Base-by-base conservation (phyloP, 2,888 invertebrate genomes). In the Bombyx huttoni region DNA sequence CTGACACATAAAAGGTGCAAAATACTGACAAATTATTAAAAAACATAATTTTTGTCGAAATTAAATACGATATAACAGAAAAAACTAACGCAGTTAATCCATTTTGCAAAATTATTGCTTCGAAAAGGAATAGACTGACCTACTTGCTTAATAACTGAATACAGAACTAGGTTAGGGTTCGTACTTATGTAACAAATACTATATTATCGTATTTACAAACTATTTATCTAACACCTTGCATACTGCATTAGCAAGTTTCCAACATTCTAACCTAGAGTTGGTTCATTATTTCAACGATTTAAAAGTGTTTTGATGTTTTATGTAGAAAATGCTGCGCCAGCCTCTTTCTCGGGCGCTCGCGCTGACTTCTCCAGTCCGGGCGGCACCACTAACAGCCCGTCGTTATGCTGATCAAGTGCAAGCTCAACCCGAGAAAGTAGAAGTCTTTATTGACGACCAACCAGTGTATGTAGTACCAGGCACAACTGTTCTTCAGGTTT, bases 381-480 rank as follows among this genome's bases (percentile, higher is more conserved):
- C 71, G 54, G 80, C 80, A 49, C 82, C 87, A 49, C 55, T 89
- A 55, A 86, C 84, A 54, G 68, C 73, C 34, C 82, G 88, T 53
- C 84, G 87, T 63, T 88, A 83, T 61, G 88, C 91, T 49, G 83
- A 81, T 54, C 78, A 76, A 56, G 86, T 81, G 55, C 87, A 80
- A 33, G 78, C 90, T 55, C 90, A 90, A 53, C 92, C 94, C 46
- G 93, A 96, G 58, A 93, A 94, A 72, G 91, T 98, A 48, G 98
- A 99, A 89, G 94, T 99, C 49, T 99, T 98, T 85, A 95, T 99
- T 67, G 98, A 99, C 90, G 99, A 98, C 79, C 95, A 97, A 78
- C 94, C 95, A 58, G 98, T 99, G 1, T 88, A 94, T 71, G 99
- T 99, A 46, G 93, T 94, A 48, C 98, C 99, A 34, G 99, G 99